These are phyloP conservation scores for Rhodeus uyekii DNA, from an alignment of 2,797 vertebrate species.

Conservation along the genomic window DNA sequence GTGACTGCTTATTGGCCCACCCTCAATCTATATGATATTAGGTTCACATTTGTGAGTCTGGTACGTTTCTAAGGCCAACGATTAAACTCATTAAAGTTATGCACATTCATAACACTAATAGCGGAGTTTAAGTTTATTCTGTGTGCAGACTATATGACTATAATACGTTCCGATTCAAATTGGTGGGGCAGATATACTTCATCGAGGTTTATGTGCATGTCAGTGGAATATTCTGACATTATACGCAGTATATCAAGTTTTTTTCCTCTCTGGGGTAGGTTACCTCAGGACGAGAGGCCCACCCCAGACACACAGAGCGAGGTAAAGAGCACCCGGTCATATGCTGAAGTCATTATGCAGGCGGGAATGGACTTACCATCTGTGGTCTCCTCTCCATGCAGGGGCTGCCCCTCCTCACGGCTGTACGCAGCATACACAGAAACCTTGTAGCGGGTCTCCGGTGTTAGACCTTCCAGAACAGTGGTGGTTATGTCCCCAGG, in stretches of 20 bases:
- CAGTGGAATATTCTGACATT: slow-evolving; percentile 37
- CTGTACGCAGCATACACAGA: slow-evolving; percentile 89
- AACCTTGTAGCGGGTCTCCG: slow-evolving; percentile 94
- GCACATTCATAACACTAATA: not conserved
- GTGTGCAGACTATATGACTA: not conserved
- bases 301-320: slow-evolving; percentile 17
- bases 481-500: slow-evolving; percentile 81
- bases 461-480: slow-evolving; percentile 86
- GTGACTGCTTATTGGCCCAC: not conserved
- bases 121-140: not conserved
- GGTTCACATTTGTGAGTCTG: too few species aligned
- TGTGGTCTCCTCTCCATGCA: slow-evolving; percentile 91
- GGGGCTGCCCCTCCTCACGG: slow-evolving; percentile 87
- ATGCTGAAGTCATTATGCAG: slow-evolving; percentile 59
- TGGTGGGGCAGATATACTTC: slow-evolving; percentile 12
- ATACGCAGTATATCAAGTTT: slow-evolving; percentile 36
- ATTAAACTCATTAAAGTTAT: not conserved
- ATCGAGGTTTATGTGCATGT: slow-evolving; percentile 28
- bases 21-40: not conserved
- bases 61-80: not conserved
- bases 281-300: slow-evolving; percentile 45
- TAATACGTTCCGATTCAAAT: not conserved
- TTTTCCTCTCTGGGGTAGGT: slow-evolving; percentile 47
- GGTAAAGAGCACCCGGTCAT: slow-evolving; percentile 4
- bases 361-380: slow-evolving; percentile 80